Evolutionary conservation across 2,888 invertebrate genomes (phyloP).

Genomic region (Drosophila planitibia): DNA sequence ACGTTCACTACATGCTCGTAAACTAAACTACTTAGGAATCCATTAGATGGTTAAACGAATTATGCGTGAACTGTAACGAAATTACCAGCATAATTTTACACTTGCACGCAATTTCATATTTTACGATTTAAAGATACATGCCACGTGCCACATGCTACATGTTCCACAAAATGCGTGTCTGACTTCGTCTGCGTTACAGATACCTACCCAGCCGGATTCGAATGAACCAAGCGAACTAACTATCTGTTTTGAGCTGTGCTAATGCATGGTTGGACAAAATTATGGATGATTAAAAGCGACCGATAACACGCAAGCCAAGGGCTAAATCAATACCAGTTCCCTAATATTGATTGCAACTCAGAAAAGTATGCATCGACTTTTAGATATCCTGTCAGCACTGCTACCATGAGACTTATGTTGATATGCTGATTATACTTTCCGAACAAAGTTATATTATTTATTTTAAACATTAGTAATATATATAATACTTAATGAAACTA

Average conservation of each 20-base stretch:
- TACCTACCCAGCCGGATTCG: conserved; percentile 13
- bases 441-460: neutral
- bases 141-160: conserved; percentile 34
- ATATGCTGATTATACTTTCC: neutral
- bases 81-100: conserved; percentile 71
- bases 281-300: conserved; percentile 71
- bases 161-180: conserved; percentile 50
- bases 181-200: conserved; percentile 36
- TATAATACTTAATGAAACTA: neutral
- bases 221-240: conserved; percentile 39
- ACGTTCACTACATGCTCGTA: conserved; percentile 35
- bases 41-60: conserved; percentile 68
- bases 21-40: conserved; percentile 71
- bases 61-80: conserved; percentile 79
- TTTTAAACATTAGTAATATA: neutral
- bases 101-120: conserved; percentile 78
- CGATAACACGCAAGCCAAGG: conserved; percentile 68
- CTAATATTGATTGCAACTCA: conserved; percentile 39
- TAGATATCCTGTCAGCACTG: conserved; percentile 4
- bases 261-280: conserved; percentile 68
- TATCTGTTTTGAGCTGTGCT: conserved; percentile 27
- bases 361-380: conserved; percentile 44
- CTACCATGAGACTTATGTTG: neutral
- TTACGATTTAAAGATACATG: conserved; percentile 68
- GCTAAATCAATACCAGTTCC: conserved; percentile 43